A percentile compares a stretch with the other conserved stretches of the same genome.
Evolutionary conservation across 2,113 vertebrate genomes (phyloP).

Genomic region (Pycnonotus jocosus): DNA sequence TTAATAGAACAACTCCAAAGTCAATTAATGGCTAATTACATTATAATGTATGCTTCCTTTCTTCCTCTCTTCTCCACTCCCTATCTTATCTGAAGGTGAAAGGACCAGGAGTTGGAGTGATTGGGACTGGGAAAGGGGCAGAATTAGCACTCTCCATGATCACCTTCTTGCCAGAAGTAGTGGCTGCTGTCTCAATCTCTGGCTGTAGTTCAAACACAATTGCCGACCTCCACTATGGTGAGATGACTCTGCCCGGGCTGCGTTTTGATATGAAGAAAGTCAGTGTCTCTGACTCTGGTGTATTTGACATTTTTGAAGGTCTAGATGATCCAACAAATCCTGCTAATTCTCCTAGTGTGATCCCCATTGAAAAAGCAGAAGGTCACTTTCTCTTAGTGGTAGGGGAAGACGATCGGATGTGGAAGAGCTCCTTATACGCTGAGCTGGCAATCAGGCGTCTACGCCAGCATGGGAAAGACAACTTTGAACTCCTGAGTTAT

Average conservation of each 20-base stretch:
- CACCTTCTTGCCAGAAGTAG: conserved; percentile 70
- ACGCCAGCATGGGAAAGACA: conserved; percentile 57
- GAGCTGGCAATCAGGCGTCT: conserved; percentile 55
- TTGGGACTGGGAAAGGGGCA: conserved; percentile 71
- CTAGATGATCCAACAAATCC: conserved; percentile 63
- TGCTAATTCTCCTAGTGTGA: conserved; percentile 35
- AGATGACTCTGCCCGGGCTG: conserved; percentile 59
- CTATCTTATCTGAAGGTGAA: conserved; percentile 54
- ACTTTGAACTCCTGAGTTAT: conserved; percentile 67
- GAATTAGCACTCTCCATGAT: conserved; percentile 72
- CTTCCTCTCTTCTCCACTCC: neutral
- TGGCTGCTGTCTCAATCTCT: conserved; percentile 67
- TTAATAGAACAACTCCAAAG: neutral
- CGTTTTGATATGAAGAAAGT: conserved; percentile 64
- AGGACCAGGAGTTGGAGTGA: conserved; percentile 68
- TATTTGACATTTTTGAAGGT: conserved; percentile 68
- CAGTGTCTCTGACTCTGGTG: conserved; percentile 44
- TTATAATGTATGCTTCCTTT: neutral
- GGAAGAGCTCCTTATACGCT: conserved; percentile 72
- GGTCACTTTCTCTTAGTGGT: conserved; percentile 68
- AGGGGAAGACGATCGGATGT: conserved; percentile 66
- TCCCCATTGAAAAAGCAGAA: conserved; percentile 70
- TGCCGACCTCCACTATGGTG: conserved; percentile 57
- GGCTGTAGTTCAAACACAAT: conserved; percentile 68
- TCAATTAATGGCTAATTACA: neutral